A percentile compares a stretch with the other conserved stretches of the same genome.
phyloP scores from a whole-genome alignment of 2,888 invertebrate genomes.

The Chrysotoxum bicinctum region DNA sequence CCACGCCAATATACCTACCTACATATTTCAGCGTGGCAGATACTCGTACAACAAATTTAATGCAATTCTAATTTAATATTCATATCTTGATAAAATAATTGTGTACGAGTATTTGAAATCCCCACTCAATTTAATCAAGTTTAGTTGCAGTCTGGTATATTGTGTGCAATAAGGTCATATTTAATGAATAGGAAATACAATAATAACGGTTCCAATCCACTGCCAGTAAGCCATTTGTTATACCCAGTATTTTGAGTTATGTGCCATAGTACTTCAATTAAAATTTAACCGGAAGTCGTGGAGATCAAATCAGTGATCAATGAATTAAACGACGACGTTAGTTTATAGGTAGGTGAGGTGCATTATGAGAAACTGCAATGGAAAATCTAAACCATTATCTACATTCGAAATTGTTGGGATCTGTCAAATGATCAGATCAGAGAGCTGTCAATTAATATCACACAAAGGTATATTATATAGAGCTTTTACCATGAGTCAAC shows the following conservation, averaged over 20 bases:
- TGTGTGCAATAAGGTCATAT: slow-evolving; percentile 45
- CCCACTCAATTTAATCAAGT: slow-evolving; percentile 47
- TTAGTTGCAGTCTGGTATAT: not conserved
- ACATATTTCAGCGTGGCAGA: not conserved
- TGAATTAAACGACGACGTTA: not conserved
- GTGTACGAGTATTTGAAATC: slow-evolving; percentile 23
- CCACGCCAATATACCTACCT: not conserved
- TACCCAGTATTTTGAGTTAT: slow-evolving; percentile 5
- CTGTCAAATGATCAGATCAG: not conserved
- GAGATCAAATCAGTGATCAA: slow-evolving; percentile 9
- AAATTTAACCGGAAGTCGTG: slow-evolving; percentile 8
- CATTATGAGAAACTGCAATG: slow-evolving; percentile 35
- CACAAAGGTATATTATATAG: not conserved
- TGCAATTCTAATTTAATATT: slow-evolving; percentile 12
- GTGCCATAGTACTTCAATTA: slow-evolving; percentile 6
- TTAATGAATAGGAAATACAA: slow-evolving; percentile 64
- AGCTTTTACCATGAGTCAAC: not conserved
- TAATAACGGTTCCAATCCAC: slow-evolving; percentile 19
- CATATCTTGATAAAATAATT: slow-evolving; percentile 7
- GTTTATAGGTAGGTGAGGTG: not conserved
- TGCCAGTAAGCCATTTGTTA: slow-evolving; percentile 12
- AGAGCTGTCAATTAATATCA: slow-evolving; percentile 21
- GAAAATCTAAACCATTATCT: slow-evolving; percentile 23
- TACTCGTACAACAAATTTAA: not conserved
- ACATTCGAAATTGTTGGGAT: slow-evolving; percentile 20